Base-by-base conservation (phyloP, 2,797 vertebrate species). In the Meriones psammophilus region DNA sequence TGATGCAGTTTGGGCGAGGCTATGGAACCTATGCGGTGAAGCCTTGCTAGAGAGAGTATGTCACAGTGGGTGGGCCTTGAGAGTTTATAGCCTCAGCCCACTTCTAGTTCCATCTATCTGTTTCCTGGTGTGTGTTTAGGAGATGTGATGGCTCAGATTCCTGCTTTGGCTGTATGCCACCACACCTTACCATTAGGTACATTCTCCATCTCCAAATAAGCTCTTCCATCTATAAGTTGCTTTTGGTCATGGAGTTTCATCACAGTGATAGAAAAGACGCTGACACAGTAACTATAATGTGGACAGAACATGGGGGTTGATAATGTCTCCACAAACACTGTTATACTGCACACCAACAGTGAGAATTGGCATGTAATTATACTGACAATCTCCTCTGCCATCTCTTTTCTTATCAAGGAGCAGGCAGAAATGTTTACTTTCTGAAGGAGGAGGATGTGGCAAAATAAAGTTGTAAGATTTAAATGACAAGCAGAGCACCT, bases 361-460 rank as follows among this genome's bases (percentile, higher is more conserved):
- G 60, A 95, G 13, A 92, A 93, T 86, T 69, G 68, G 76, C 33
- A 54, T 84, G 14, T 66, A 89, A 89, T 58, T n/a, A 56, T 56
- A 68, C 28, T 33, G 20, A 14, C 26, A 89, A 68, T 87, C 33
- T 73, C 36, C 36, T 46, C 4, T 56, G 26, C 80, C 42, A 79
- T 24, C 22, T 7, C 1, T 87, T 86, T 95, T 89, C 17, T 86
- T 54, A 83, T n/a, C 24, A 3, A 14, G 6, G 6, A 30, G 3
- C 46, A 94, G 28, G 54, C 13, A 79, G 62, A 97, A 89, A 18
- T 84, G 5, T 28, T 71, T 78, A 17, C 36, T 92, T 94, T 95
- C 50, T 93, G 94, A 92, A 36, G 50, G 54, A 93, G 24, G 30
- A 42, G 42, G 42, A 54, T 62, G 24, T 77, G 14, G 12, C 26